Conservation (phyloP, 92 coral and sea anemone genomes). For the Virgularia gustaviana region DNA sequence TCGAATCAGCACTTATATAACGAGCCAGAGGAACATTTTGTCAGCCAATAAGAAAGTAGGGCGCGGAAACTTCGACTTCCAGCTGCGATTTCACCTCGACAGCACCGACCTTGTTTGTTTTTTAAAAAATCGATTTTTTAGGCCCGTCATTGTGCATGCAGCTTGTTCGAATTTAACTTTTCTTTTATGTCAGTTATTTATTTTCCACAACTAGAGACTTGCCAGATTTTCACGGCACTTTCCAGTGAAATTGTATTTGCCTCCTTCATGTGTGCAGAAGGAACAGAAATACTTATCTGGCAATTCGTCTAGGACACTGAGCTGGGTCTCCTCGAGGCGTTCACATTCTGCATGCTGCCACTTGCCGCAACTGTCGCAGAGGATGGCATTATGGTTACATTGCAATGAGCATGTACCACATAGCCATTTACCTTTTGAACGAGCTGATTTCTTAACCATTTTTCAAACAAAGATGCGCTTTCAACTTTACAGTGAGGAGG, state of each 20-base stretch:
- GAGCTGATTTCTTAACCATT: constrained; percentile 10
- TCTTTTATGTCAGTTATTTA: too few species aligned
- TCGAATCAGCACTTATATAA: too few species aligned
- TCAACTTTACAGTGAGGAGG: too few species aligned
- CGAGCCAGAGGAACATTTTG: too few species aligned
- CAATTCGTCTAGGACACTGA: neutral
- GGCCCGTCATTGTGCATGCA: too few species aligned
- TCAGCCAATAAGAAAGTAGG: too few species aligned
- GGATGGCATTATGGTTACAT: neutral
- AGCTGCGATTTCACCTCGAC: too few species aligned
- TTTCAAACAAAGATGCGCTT: too few species aligned
- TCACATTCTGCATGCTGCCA: neutral
- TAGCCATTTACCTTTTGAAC: neutral
- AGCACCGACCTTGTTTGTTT: neutral
- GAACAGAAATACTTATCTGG: neutral
- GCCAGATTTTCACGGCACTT: constrained; percentile 2
- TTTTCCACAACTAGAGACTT: neutral
- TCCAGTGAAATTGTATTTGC: neutral
- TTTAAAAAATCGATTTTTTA: too few species aligned
- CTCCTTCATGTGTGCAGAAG: neutral
- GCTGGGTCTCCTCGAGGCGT: neutral
- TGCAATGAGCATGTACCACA: constrained; percentile 3
- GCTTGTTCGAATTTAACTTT: too few species aligned
- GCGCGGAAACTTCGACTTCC: too few species aligned
- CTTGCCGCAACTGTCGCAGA: neutral